phyloP scores from a whole-genome alignment of 2,113 vertebrate genomes.

The Gasterosteus nipponicus region DNA sequence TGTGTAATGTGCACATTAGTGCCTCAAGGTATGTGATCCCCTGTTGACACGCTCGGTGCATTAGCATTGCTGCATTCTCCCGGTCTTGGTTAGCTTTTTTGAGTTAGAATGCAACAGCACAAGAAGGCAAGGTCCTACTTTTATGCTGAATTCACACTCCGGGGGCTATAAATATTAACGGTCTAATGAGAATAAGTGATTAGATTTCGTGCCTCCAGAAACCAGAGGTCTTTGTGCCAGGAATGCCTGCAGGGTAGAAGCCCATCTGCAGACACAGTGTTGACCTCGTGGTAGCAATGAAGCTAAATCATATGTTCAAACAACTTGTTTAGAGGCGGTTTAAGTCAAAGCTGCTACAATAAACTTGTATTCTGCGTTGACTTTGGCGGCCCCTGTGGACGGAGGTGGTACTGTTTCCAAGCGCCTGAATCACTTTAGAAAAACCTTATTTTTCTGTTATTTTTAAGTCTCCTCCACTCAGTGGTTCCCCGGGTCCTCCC shows the following conservation, averaged over 20 bases:
- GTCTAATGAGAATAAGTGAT: conserved; percentile 33
- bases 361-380: background rate
- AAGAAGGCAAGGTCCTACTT: conserved; percentile 1
- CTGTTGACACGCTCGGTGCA: background rate
- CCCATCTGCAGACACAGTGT: conserved; percentile 26
- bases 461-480: too few species aligned
- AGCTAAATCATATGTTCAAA: conserved; percentile 12
- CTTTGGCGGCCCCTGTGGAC: background rate
- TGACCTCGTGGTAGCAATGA: conserved; percentile 20
- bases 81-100: conserved; percentile 1
- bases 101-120: conserved; percentile 7
- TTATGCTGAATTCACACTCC: conserved; percentile 25
- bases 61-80: background rate
- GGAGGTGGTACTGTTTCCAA: background rate
- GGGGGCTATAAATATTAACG: conserved; percentile 38
- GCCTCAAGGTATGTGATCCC: background rate
- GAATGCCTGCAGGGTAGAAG: conserved; percentile 35
- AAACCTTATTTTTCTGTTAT: too few species aligned
- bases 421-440: background rate
- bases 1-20: background rate
- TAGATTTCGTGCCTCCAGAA: conserved; percentile 31
- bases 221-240: conserved; percentile 33
- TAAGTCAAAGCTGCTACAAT: background rate
- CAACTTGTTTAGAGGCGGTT: background rate
- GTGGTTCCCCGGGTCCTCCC: background rate